Base-by-base conservation (phyloP, 2,797 vertebrate species). In the Hippopotamyrus pictus region DNA sequence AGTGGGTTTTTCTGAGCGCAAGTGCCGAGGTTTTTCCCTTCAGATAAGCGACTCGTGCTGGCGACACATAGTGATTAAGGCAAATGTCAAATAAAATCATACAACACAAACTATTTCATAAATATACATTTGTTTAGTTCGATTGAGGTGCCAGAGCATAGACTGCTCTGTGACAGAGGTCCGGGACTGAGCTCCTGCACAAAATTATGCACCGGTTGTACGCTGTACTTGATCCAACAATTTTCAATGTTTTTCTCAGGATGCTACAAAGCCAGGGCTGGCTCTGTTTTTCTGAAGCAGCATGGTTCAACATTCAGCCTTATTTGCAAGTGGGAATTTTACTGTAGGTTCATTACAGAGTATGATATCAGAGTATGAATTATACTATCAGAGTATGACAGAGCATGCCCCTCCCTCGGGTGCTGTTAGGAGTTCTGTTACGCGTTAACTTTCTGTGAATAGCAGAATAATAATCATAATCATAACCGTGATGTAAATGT, bases 371-470 rank as follows among this genome's bases (percentile, higher is more conserved):
- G 25, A 17, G 25, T 73, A 37, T 73, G 29, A 73, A 33, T 33
- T 37, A 37, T 73, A 73, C 65, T 33, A 37, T 65, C 86, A 87
- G 53, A 59, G 86, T 53, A 59, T 51, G 25, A 57, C 51, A 0
- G 22, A 33, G 86, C n/a, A 25, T 87, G 17, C 57, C 37, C 51
- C 29, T 41, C 6, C 14, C 14, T 44, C 2, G n/a, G 19, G 41
- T 44, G 2, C 29, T 25, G 19, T 87, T 87, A 11, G 33, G 54
- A 41, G 86, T 87, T 89, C 4, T 59, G 25, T 54, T n/a, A 62
- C 50, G 25, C 11, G 73, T 22, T 89, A 89, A 51, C 51, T 89
- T 84, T 54, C 73, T n/a, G 33, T 14, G 51, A 83, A 88, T 50
- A 25, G 44, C 82, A 50, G 44, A 89, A 84, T 33, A 46, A 88